Evolutionary conservation across 2,888 invertebrate genomes (phyloP).

Genomic region (Amorpha juglandis): DNA sequence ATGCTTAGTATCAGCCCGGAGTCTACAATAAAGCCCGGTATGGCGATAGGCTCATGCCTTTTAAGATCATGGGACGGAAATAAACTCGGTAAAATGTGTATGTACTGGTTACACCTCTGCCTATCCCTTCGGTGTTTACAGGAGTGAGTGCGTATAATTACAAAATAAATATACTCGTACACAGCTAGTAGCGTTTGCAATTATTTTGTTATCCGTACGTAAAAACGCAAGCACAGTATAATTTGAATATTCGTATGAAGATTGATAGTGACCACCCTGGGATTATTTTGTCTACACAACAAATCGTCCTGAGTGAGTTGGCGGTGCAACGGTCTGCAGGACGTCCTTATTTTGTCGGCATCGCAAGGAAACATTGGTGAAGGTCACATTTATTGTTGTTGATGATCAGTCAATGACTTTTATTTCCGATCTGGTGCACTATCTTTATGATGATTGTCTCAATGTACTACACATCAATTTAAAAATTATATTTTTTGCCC

Average conservation of each 20-base stretch:
- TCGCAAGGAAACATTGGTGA: slow-evolving; percentile 45
- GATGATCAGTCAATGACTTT: slow-evolving; percentile 34
- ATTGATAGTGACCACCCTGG: slow-evolving; percentile 74
- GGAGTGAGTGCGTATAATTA: no score
- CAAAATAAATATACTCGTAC: no score
- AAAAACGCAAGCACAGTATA: slow-evolving; percentile 49
- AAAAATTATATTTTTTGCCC: background rate
- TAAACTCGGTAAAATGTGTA: no score
- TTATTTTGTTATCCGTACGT: slow-evolving; percentile 50
- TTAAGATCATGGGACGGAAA: no score
- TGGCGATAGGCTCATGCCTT: no score
- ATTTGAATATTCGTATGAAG: slow-evolving; percentile 71
- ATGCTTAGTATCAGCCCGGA: no score
- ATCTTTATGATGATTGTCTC: background rate
- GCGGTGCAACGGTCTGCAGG: slow-evolving; percentile 59
- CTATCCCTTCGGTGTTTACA: no score
- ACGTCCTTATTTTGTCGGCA: slow-evolving; percentile 61
- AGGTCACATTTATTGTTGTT: slow-evolving; percentile 45
- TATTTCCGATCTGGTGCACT: slow-evolving; percentile 27
- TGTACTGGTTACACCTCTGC: no score
- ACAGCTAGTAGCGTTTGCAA: no score
- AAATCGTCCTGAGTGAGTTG: slow-evolving; percentile 47
- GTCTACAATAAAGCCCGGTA: no score
- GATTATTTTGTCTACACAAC: slow-evolving; percentile 70
- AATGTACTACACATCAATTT: background rate